Evolutionary conservation across 2,888 invertebrate genomes (phyloP).

Genomic region (Octodonta nipae): DNA sequence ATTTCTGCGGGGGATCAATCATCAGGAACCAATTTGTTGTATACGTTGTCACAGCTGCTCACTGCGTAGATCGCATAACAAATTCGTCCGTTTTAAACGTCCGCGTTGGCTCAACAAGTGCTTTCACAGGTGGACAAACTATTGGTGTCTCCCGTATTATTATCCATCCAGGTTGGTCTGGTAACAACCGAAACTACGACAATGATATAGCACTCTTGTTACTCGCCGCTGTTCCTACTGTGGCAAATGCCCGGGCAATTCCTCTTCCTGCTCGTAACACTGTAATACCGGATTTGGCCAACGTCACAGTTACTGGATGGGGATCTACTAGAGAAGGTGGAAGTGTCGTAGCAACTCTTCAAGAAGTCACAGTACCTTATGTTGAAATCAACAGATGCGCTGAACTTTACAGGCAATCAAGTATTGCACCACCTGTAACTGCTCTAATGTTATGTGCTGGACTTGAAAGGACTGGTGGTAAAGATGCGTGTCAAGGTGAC

Average conservation of each 20-base stretch:
- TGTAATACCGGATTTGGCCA: not conserved
- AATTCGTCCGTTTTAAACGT: not conserved
- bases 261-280: not conserved
- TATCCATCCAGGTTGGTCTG: not conserved
- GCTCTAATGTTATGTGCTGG: not conserved
- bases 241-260: not conserved
- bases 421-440: no score
- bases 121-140: not conserved
- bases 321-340: not conserved
- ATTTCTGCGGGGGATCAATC: not conserved
- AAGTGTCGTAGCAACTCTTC: not conserved
- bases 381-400: no score
- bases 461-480: not conserved
- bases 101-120: not conserved
- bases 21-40: not conserved
- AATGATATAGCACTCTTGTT: not conserved
- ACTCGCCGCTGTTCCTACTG: not conserved
- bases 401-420: no score
- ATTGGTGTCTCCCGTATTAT: not conserved
- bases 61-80: constrained; percentile 1
- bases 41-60: not conserved
- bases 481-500: not conserved
- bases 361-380: not conserved
- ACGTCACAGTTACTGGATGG: not conserved
- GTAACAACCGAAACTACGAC: not conserved